phyloP scores from a whole-genome alignment of 2,888 invertebrate genomes.

The Apantesis nais region DNA sequence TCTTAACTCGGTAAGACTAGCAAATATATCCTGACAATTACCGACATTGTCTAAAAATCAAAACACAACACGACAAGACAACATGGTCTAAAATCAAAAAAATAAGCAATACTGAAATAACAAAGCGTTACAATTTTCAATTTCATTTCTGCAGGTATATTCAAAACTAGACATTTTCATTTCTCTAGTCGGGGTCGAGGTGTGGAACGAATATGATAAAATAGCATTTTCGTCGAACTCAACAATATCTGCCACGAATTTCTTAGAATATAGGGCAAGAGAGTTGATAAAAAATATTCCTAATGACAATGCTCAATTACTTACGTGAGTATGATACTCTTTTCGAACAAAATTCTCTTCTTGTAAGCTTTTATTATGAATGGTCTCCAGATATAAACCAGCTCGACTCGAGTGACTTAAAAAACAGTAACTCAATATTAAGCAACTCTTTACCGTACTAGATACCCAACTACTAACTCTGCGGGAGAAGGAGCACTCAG shows the following conservation, averaged over 20 bases:
- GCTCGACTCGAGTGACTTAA: too few species aligned
- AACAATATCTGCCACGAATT: slow-evolving; percentile 95
- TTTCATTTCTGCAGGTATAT: slow-evolving; percentile 89
- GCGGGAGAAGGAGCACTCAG: too few species aligned
- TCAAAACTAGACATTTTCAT: slow-evolving; percentile 97
- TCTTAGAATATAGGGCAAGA: slow-evolving; percentile 94
- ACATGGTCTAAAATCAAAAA: too few species aligned
- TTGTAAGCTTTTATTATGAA: neutral
- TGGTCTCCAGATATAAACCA: too few species aligned
- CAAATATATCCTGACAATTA: neutral
- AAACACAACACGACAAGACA: too few species aligned
- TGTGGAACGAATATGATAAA: slow-evolving; percentile 96
- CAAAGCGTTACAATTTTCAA: neutral
- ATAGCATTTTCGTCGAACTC: slow-evolving; percentile 93
- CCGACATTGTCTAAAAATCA: too few species aligned
- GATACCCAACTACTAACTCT: too few species aligned
- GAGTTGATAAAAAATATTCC: slow-evolving; percentile 92
- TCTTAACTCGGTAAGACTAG: slow-evolving; percentile 93
- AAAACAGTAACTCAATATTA: too few species aligned
- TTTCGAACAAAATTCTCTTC: neutral
- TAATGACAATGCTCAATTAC: slow-evolving; percentile 98
- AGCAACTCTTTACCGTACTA: too few species aligned
- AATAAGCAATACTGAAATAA: neutral
- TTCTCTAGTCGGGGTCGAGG: slow-evolving; percentile 97
- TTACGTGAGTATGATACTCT: slow-evolving; percentile 89